Percentiles rank a stretch among this genome's conserved stretches.
phyloP scores from a whole-genome alignment of 2,797 vertebrate species.

The Coracias cyanogaster region DNA sequence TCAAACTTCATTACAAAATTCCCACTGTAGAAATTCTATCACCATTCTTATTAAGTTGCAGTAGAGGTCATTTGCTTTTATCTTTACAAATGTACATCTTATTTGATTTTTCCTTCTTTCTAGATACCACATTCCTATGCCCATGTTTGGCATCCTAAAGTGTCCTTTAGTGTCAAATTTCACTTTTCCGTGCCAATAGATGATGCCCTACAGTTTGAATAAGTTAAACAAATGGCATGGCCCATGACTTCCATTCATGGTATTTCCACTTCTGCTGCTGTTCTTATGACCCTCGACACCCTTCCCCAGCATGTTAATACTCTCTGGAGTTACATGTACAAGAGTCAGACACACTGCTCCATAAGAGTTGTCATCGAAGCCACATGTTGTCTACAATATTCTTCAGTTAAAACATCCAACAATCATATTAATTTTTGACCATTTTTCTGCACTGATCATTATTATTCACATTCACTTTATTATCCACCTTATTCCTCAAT shows the following conservation, averaged over 20 bases:
- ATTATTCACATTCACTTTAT: background rate
- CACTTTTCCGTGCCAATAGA: background rate
- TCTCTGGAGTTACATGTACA: background rate
- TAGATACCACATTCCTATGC: background rate
- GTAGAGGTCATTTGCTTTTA: background rate
- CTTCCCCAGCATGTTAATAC: background rate
- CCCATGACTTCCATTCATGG: background rate
- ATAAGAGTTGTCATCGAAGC: background rate
- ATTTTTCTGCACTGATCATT: background rate
- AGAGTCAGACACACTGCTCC: background rate
- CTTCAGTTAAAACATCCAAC: background rate
- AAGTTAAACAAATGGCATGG: background rate
- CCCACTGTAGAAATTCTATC: background rate
- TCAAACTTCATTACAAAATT: background rate
- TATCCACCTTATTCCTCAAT: background rate
- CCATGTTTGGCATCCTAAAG: background rate
- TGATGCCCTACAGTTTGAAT: background rate
- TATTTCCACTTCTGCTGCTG: background rate
- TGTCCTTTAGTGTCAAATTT: background rate
- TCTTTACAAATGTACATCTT: background rate
- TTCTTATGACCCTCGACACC: background rate
- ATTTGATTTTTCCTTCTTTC: background rate
- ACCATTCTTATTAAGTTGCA: background rate
- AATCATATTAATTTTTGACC: background rate
- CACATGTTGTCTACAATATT: background rate